phyloP scores from a whole-genome alignment of 1,140 invertebrate genomes.

The Trichonephila clavipes region DNA sequence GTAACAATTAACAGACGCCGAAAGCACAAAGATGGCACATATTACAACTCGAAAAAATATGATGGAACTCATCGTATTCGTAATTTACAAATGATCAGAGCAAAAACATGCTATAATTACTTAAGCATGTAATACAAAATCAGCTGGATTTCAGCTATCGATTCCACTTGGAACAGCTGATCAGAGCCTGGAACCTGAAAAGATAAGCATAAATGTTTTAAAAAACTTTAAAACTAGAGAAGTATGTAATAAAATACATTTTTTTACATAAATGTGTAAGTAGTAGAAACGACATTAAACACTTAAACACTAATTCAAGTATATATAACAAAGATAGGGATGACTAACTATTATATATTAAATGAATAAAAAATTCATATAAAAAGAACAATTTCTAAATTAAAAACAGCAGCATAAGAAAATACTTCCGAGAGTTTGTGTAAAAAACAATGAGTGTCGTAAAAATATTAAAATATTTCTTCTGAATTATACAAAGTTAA shows the following conservation, averaged over 20 bases:
- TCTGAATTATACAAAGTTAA: too few relatives aligned
- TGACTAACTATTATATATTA: too few relatives aligned
- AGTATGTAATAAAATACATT: background rate
- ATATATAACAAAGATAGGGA: too few relatives aligned
- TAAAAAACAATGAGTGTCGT: too few relatives aligned
- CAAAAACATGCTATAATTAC: background rate
- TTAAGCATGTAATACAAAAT: background rate
- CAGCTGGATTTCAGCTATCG: background rate
- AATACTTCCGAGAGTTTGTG: too few relatives aligned
- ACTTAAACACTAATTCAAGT: too few relatives aligned
- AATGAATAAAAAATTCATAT: too few relatives aligned
- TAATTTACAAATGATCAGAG: background rate
- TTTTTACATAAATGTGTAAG: too few relatives aligned
- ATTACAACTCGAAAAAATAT: conserved; percentile 23
- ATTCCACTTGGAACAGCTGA: background rate
- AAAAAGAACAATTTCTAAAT: too few relatives aligned
- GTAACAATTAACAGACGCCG: conserved; percentile 22
- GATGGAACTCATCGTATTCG: conserved; percentile 18
- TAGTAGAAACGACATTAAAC: too few relatives aligned
- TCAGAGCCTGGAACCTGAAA: background rate
- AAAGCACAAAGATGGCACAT: background rate
- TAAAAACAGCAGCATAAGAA: too few relatives aligned
- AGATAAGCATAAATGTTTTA: background rate
- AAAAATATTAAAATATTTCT: too few relatives aligned
- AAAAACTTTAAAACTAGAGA: background rate